Percentiles rank a stretch among this genome's conserved stretches.
Evolutionary conservation across 1,140 invertebrate genomes (phyloP).

Genomic region (Rhopalosiphum maidis): DNA sequence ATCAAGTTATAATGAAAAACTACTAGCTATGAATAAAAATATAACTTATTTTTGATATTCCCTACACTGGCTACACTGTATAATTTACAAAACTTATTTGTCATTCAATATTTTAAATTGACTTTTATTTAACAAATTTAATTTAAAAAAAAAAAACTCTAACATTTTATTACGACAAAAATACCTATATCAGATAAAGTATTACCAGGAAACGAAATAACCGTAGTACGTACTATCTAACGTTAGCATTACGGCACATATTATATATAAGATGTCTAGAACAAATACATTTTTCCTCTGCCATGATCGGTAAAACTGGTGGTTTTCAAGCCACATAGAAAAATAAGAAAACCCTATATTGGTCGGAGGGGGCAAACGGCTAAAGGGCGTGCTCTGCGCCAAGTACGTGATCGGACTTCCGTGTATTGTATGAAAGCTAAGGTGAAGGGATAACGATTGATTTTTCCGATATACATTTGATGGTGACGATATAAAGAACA

Average conservation of each 20-base stretch:
- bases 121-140: background rate
- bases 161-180: background rate
- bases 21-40: background rate
- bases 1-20: background rate
- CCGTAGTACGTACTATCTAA: background rate
- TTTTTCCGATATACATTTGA: conserved; percentile 38
- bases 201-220: conserved; percentile 12
- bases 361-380: conserved; percentile 14
- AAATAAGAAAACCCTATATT: conserved; percentile 35
- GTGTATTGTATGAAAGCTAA: background rate
- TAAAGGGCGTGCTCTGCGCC: conserved; percentile 49
- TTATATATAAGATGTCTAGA: conserved; percentile 1
- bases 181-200: background rate
- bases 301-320: background rate
- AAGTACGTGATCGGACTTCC: conserved; percentile 54
- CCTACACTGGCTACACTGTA: too few relatives aligned
- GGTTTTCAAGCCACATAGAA: conserved; percentile 12
- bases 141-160: background rate
- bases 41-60: background rate
- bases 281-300: background rate
- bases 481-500: conserved; percentile 16
- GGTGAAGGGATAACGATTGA: conserved; percentile 47
- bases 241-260: background rate
- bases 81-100: background rate
- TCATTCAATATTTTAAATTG: background rate